Evolutionary conservation across 2,113 vertebrate species (phyloP).

Genomic region (Oncorhynchus mykiss): DNA sequence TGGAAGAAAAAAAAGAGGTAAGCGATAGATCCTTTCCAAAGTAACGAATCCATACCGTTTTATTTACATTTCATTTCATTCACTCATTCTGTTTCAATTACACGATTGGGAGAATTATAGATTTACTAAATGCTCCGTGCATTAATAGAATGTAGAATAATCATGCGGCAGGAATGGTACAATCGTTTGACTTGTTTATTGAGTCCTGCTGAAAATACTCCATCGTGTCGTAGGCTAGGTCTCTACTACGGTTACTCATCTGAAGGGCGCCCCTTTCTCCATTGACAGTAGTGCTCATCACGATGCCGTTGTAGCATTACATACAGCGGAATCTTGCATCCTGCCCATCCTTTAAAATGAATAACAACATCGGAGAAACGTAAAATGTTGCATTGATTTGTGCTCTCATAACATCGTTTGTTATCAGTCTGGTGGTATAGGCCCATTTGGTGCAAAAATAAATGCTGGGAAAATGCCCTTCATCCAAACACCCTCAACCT

Average conservation of each 20-base stretch:
- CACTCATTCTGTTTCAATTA: not conserved
- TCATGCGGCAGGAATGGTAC: not conserved
- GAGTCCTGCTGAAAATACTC: slow-evolving; percentile 29
- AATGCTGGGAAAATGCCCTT: slow-evolving; percentile 47
- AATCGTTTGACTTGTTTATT: slow-evolving; percentile 15
- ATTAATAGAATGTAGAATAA: not conserved
- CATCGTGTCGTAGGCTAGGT: slow-evolving; percentile 13
- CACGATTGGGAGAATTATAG: not conserved
- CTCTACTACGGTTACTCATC: not conserved
- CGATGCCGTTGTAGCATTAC: slow-evolving; percentile 45
- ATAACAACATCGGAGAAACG: not conserved
- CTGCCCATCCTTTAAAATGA: slow-evolving; percentile 10
- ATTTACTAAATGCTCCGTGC: not conserved
- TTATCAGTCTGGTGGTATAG: not conserved
- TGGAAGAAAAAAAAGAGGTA: not conserved
- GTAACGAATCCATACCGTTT: not conserved
- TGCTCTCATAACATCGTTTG: not conserved
- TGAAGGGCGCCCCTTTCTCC: slow-evolving; percentile 66
- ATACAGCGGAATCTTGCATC: slow-evolving; percentile 39
- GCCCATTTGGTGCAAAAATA: not conserved
- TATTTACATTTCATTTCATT: not conserved
- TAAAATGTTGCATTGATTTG: not conserved
- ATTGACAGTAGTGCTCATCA: slow-evolving; percentile 44
- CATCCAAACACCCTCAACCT: slow-evolving; percentile 26
- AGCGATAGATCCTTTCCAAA: not conserved